Evolutionary conservation across 1,140 invertebrate genomes (phyloP), one percentile per base, ranked within the genome.

Genomic region (Trypoxylus dichotomus): DNA sequence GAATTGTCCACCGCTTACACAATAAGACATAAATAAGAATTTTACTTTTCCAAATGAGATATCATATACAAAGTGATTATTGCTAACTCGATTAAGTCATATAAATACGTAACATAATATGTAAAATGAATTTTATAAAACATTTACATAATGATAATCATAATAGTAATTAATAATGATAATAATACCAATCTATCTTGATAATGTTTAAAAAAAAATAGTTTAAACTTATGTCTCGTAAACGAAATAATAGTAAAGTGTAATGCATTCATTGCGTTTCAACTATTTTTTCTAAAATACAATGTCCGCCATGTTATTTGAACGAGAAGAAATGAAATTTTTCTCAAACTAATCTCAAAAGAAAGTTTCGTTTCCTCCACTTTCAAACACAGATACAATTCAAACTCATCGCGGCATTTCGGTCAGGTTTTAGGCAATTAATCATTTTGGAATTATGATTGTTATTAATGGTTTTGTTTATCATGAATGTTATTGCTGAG

Each of bases 41-140:
- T 54, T n/a, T n/a, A n/a, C n/a, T n/a, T 24, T 68, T 25, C 2
- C 24, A 68, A 68, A 68, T 68, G 60, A 68, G 60, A 68, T 68
- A 68, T 27, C 15, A 54, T 54, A 37, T 37, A 68, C 60, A 68
- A 68, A 68, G 21, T 27, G 19, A 68, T 68, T 68, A 68, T 68
- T 68, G 60, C 60, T 68, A 68, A 68, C 25, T 68, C 11, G 24
- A 68, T 68, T 68, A 68, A 68, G 60, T 68, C 60, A 68, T 68
- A 68, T 68, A 68, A 68, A 68, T 68, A 68, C 27, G 60, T 68
- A 68, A 68, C 60, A 24, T 68, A 68, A 68, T 68, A 68, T 68
- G 60, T 24, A 68, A 68, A 68, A 68, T 24, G 60, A 24, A 19
- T 63, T 63, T 21, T 63, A 63, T 63, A 63, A 63, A 63, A 63